A percentile compares a stretch with the other conserved stretches of the same genome.
These are phyloP conservation scores for Sturnus vulgaris DNA, from an alignment of 2,113 vertebrate species.

Conservation along the genomic window DNA sequence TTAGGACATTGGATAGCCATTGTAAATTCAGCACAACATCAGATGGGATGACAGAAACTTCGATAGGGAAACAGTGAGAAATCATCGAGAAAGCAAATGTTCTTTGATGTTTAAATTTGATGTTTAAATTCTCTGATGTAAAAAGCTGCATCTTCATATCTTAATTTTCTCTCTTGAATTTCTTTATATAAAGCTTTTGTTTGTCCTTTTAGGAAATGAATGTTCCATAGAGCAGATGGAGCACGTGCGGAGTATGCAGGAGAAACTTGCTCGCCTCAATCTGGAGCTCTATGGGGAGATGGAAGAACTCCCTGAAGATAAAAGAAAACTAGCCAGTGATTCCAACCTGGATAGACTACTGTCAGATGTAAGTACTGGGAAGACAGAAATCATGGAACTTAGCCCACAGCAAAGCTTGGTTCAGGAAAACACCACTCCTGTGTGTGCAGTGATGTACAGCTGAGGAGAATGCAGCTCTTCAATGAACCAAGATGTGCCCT, in stretches of 20 bases:
- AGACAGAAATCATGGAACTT: neutral
- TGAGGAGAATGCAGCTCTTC: neutral
- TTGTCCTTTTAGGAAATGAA: conserved; percentile 82
- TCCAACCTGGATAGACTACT: conserved; percentile 93
- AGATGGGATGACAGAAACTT: neutral
- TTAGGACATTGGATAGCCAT: neutral
- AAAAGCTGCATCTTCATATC: neutral
- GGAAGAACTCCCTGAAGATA: conserved; percentile 91
- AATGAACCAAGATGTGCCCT: neutral
- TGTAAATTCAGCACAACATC: neutral
- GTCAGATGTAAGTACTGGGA: conserved; percentile 82
- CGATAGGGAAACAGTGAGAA: neutral
- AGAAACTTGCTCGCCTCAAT: conserved; percentile 92
- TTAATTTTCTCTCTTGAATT: neutral
- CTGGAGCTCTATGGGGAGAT: conserved; percentile 93
- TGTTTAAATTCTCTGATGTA: neutral
- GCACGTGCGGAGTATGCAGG: conserved; percentile 96
- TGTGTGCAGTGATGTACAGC: neutral
- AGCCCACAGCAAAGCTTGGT: neutral
- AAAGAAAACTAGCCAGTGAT: conserved; percentile 85
- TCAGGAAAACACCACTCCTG: neutral
- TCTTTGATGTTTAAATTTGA: neutral
- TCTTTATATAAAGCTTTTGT: neutral
- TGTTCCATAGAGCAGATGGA: conserved; percentile 99
- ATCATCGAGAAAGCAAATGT: neutral